Evolutionary conservation across 2,888 invertebrate genomes (phyloP).

Genomic region (Synanthedon andrenaeformis): DNA sequence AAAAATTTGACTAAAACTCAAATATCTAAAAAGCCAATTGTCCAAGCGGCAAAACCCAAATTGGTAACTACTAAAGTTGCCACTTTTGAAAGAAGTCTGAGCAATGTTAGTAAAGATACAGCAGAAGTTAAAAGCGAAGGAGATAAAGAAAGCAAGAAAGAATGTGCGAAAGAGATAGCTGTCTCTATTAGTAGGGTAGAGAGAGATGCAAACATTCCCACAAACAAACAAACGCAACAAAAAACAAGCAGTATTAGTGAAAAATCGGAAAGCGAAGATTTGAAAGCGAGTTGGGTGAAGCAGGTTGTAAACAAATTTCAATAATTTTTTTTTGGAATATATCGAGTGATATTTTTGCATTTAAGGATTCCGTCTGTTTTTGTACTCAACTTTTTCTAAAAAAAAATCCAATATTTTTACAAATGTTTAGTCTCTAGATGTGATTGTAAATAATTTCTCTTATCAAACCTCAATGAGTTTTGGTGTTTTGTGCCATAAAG

Average conservation of each 20-base stretch:
- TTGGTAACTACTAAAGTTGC: conserved; percentile 51
- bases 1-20: conserved; percentile 32
- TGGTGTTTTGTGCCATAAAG: conserved; percentile 56
- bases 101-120: conserved; percentile 24
- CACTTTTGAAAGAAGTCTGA: conserved; percentile 41
- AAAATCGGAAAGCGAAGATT: conserved; percentile 25
- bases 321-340: conserved; percentile 29
- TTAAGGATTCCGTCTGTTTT: conserved; percentile 48
- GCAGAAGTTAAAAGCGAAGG: conserved; percentile 1
- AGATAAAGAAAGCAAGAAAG: not conserved
- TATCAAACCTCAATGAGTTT: conserved; percentile 36
- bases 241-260: conserved; percentile 20
- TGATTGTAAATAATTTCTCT: conserved; percentile 41
- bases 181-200: conserved; percentile 24
- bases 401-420: conserved; percentile 16
- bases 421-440: not conserved
- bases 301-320: conserved; percentile 81
- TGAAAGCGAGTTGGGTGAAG: conserved; percentile 78
- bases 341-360: conserved; percentile 38
- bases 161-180: not conserved
- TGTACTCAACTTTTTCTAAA: conserved; percentile 30
- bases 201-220: conserved; percentile 22
- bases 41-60: conserved; percentile 39
- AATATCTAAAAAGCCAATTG: conserved; percentile 32
- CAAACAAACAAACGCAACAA: conserved; percentile 11